Evolutionary conservation across 2,113 vertebrate genomes (phyloP).

Genomic region (Myrmecophaga tridactyla): DNA sequence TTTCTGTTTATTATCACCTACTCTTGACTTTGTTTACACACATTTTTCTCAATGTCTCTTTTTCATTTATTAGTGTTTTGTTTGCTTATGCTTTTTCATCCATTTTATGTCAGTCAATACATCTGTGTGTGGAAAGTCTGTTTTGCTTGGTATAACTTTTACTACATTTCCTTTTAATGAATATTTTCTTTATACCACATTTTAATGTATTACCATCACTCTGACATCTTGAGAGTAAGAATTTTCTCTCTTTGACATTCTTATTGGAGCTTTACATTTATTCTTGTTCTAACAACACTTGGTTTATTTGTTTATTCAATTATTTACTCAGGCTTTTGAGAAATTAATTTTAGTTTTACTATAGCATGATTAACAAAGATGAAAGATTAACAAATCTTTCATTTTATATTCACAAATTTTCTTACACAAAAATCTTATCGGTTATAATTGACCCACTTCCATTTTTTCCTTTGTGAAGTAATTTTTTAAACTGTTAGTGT

Average conservation of each 20-base stretch:
- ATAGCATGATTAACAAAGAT: not conserved
- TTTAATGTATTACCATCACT: not conserved
- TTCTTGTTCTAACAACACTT: not conserved
- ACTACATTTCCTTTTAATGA: not conserved
- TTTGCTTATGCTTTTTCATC: not conserved
- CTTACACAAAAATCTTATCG: not conserved
- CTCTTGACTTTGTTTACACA: not conserved
- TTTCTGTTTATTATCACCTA: not conserved
- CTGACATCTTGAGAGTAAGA: not conserved
- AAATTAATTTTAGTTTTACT: not conserved
- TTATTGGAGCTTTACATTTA: not conserved
- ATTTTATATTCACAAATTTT: not conserved
- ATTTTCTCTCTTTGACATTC: not conserved
- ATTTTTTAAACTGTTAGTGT: not conserved
- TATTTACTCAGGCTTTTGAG: not conserved
- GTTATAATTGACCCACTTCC: not conserved
- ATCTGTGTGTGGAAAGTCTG: not conserved
- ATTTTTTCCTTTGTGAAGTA: not conserved
- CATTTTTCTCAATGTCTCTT: not conserved
- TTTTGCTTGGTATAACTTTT: not conserved
- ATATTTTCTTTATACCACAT: not conserved
- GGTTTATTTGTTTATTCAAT: not conserved
- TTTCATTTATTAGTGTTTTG: constrained; percentile 2
- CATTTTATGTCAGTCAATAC: not conserved
- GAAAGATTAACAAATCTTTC: not conserved